These are phyloP conservation scores for Periophthalmodon schlosseri DNA, from an alignment of 2,113 vertebrate species.

Conservation along the genomic window DNA sequence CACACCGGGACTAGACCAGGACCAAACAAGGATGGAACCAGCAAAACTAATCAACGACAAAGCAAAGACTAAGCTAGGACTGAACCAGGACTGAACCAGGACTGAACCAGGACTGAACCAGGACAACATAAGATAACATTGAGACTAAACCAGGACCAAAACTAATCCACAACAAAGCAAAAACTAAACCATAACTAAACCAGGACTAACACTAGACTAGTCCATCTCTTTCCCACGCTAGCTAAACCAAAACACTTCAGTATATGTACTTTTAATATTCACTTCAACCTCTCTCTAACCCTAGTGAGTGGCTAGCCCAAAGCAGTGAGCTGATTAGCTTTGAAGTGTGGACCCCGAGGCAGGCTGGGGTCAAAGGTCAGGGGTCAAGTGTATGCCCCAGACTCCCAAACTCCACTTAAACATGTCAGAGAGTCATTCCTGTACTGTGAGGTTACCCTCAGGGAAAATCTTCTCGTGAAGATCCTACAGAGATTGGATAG, in stretches of 20 bases:
- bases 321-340: conserved; percentile 58
- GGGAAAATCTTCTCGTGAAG: conserved; percentile 12
- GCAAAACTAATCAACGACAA: too few species aligned
- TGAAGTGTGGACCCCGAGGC: conserved; percentile 64
- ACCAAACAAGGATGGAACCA: too few species aligned
- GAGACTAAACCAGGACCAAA: not conserved
- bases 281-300: conserved; percentile 34
- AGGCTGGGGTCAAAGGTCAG: conserved; percentile 54
- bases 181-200: not conserved
- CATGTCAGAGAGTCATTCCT: conserved; percentile 55
- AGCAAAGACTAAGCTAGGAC: too few species aligned
- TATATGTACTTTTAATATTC: not conserved
- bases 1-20: too few species aligned
- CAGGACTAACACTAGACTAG: not conserved
- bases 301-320: conserved; percentile 51
- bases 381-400: conserved; percentile 48
- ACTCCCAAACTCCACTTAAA: conserved; percentile 10
- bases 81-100: conserved; percentile 1
- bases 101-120: not conserved
- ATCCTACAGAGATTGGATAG: not conserved
- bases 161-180: not conserved
- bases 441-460: conserved; percentile 58
- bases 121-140: conserved; percentile 20
- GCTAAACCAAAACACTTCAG: conserved; percentile 2
- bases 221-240: conserved; percentile 29